These are phyloP conservation scores for Macrochelys suwanniensis DNA, from an alignment of 2,797 vertebrate species.

Conservation along the genomic window DNA sequence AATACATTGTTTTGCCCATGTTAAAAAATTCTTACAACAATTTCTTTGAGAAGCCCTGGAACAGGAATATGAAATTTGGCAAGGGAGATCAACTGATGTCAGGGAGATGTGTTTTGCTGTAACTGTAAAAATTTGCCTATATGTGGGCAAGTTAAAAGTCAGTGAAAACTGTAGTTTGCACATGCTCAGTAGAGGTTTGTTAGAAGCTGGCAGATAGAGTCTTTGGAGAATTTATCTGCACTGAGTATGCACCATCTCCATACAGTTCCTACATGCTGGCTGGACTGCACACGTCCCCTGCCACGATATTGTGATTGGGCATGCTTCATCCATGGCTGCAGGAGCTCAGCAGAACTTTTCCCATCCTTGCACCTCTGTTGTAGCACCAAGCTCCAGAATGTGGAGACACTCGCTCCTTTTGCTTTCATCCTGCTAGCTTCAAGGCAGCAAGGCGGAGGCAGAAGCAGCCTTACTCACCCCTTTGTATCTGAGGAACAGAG, in stretches of 20 bases:
- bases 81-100: not conserved
- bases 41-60: not conserved
- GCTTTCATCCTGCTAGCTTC: not conserved
- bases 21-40: not conserved
- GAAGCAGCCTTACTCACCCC: not conserved
- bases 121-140: not conserved
- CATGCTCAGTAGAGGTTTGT: not conserved
- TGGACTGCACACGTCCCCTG: not conserved
- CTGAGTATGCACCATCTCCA: not conserved
- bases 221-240: not conserved
- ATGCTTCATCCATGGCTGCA: not conserved
- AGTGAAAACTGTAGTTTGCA: not conserved
- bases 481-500: not conserved
- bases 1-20: not conserved
- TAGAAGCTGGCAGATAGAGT: not conserved
- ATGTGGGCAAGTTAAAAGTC: not conserved
- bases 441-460: not conserved
- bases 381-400: not conserved
- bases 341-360: not conserved
- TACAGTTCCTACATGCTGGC: not conserved
- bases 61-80: not conserved
- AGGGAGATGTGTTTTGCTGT: not conserved
- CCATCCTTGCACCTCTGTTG: not conserved
- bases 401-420: not conserved
- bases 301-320: not conserved